Evolutionary conservation across 2,888 invertebrate species (phyloP).

Genomic region (Cantharis nigra): DNA sequence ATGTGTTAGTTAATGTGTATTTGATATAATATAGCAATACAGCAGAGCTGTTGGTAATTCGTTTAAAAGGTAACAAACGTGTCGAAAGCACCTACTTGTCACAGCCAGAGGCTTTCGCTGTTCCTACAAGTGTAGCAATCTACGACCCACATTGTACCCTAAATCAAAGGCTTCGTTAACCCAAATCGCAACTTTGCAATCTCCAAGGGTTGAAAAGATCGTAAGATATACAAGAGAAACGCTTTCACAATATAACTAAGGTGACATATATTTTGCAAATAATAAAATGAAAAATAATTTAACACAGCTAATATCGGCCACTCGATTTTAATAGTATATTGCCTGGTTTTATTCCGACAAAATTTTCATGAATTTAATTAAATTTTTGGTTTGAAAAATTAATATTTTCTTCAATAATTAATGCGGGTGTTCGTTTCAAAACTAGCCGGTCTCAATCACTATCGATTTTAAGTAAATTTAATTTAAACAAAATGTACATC

Average conservation of each 20-base stretch:
- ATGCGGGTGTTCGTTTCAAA: too few species aligned
- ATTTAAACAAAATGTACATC: too few species aligned
- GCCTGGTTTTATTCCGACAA: too few species aligned
- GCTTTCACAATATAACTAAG: background rate
- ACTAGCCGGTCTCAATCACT: too few species aligned
- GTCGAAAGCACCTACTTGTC: conserved; percentile 7
- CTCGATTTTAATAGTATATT: too few species aligned
- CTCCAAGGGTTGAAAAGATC: conserved; percentile 18
- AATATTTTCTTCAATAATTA: too few species aligned
- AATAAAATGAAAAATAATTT: background rate
- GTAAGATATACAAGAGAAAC: conserved; percentile 14
- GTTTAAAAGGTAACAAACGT: conserved; percentile 5
- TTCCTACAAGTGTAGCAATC: conserved; percentile 8
- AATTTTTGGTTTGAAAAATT: too few species aligned
- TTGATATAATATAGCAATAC: background rate
- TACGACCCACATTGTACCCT: conserved; percentile 20
- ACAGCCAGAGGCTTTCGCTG: background rate
- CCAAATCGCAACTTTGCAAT: conserved; percentile 29
- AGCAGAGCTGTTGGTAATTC: background rate
- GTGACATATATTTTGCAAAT: background rate
- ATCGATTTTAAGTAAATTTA: too few species aligned
- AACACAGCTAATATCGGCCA: background rate
- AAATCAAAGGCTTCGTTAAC: conserved; percentile 30
- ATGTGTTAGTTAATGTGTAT: background rate
- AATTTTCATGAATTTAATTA: too few species aligned